Percentiles rank a stretch among this genome's conserved stretches.
Conservation (phyloP, 2,113 vertebrate genomes). For the Archocentrus centrarchus region DNA sequence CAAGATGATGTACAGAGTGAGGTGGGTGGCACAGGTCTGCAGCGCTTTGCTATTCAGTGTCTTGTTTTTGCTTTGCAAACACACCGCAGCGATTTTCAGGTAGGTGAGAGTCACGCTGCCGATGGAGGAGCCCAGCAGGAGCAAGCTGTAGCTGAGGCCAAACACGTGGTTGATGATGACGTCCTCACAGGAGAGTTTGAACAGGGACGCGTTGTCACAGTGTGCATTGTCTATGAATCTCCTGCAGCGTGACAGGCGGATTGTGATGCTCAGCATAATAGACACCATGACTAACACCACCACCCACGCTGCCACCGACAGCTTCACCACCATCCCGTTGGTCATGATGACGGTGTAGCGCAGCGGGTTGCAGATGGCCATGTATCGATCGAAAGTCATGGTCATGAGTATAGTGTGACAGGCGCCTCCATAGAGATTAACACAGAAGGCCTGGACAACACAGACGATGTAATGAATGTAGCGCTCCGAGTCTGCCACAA, state of each 20-base stretch:
- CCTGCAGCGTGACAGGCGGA: slow-evolving; percentile 71
- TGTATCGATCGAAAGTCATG: slow-evolving; percentile 77
- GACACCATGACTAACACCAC: slow-evolving; percentile 49
- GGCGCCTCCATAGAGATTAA: slow-evolving; percentile 14
- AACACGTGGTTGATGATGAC: slow-evolving; percentile 69
- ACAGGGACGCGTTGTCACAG: slow-evolving; percentile 76
- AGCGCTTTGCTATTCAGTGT: slow-evolving; percentile 74
- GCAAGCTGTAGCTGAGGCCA: slow-evolving; percentile 62
- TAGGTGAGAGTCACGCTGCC: slow-evolving; percentile 68
- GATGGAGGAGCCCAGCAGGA: slow-evolving; percentile 60
- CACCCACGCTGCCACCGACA: slow-evolving; percentile 68
- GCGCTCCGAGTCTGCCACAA: not conserved
- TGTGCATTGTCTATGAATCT: slow-evolving; percentile 44
- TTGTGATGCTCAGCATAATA: slow-evolving; percentile 64
- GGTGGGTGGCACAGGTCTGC: slow-evolving; percentile 75
- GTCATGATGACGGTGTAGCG: slow-evolving; percentile 70
- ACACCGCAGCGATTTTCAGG: slow-evolving; percentile 59
- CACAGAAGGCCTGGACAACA: slow-evolving; percentile 63
- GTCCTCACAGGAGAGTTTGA: slow-evolving; percentile 75
- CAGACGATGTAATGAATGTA: slow-evolving; percentile 56
- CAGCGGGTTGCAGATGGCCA: slow-evolving; percentile 76
- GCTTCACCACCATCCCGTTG: slow-evolving; percentile 56
- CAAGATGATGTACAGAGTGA: slow-evolving; percentile 44
- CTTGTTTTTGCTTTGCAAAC: slow-evolving; percentile 65
- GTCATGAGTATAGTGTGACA: slow-evolving; percentile 70